phyloP scores from a whole-genome alignment of 2,888 invertebrate genomes.

The Erebia palarica region DNA sequence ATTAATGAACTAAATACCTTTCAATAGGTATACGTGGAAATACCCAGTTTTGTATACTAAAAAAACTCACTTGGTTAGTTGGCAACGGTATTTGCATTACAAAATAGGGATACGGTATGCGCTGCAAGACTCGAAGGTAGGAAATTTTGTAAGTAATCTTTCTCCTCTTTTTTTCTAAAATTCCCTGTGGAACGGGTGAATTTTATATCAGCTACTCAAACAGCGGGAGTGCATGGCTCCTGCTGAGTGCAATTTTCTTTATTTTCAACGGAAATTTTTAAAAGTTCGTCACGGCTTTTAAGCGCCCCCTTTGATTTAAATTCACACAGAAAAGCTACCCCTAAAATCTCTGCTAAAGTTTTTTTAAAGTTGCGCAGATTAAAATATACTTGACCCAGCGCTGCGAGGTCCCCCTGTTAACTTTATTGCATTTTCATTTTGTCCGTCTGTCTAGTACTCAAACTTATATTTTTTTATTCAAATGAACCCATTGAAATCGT shows the following conservation, averaged over 20 bases:
- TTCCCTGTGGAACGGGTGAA: slow-evolving; percentile 36
- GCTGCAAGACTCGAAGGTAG: slow-evolving; percentile 15
- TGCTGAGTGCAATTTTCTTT: slow-evolving; percentile 37
- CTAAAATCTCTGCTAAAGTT: slow-evolving; percentile 14
- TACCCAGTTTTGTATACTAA: neutral
- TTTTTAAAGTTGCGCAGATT: slow-evolving; percentile 15
- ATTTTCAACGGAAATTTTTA: slow-evolving; percentile 36
- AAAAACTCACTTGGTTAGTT: neutral
- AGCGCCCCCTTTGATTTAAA: slow-evolving; percentile 35
- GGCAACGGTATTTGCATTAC: slow-evolving; percentile 13
- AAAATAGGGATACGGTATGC: slow-evolving; percentile 17
- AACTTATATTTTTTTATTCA: neutral
- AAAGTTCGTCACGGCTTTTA: slow-evolving; percentile 36
- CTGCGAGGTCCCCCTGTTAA: no score
- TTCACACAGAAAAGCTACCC: slow-evolving; percentile 23
- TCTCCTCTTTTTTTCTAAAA: slow-evolving; percentile 35
- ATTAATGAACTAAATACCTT: neutral
- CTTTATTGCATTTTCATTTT: no score
- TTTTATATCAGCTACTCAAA: slow-evolving; percentile 45
- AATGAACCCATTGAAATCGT: no score
- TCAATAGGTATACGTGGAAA: neutral
- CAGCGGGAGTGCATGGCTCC: slow-evolving; percentile 39
- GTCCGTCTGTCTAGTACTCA: neutral
- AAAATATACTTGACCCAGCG: no score
- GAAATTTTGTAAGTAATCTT: slow-evolving; percentile 39